These are phyloP conservation scores for Acipenser oxyrinchus DNA, from an alignment of 2,797 vertebrate species.

Conservation along the genomic window DNA sequence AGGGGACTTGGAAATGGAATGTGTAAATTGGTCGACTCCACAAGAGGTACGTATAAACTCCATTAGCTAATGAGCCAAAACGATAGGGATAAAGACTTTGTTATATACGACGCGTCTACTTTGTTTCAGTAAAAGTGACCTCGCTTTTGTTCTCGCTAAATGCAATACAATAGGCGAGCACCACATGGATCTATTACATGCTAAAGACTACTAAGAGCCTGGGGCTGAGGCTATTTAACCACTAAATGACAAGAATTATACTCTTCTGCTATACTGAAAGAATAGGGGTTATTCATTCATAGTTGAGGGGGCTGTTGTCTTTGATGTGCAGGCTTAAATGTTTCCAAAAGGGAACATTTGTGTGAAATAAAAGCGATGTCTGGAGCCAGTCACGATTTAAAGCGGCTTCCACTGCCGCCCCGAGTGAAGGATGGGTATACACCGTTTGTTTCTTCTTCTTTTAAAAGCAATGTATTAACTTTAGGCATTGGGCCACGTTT, in stretches of 20 bases:
- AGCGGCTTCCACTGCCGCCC: no score
- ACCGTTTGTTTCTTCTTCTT: no score
- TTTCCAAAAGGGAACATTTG: slow-evolving; percentile 62
- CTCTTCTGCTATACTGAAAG: no score
- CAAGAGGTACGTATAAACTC: slow-evolving; percentile 34
- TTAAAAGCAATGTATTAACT: no score
- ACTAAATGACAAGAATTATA: no score
- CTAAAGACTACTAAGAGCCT: slow-evolving; percentile 47
- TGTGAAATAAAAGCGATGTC: slow-evolving; percentile 43
- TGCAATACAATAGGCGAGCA: slow-evolving; percentile 54
- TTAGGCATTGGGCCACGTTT: no score
- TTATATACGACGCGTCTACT: slow-evolving; percentile 57
- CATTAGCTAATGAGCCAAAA: slow-evolving; percentile 42
- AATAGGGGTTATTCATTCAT: no score
- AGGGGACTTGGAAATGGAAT: slow-evolving; percentile 23
- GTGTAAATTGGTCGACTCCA: slow-evolving; percentile 38
- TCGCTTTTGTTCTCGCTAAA: slow-evolving; percentile 56
- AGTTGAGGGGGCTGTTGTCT: slow-evolving; percentile 36
- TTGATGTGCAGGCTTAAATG: slow-evolving; percentile 65
- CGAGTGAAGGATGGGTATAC: no score
- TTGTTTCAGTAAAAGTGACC: slow-evolving; percentile 60
- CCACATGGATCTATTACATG: slow-evolving; percentile 70
- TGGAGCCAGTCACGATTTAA: no score
- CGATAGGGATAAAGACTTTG: slow-evolving; percentile 47
- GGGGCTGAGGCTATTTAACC: slow-evolving; percentile 54